These are phyloP conservation scores for Catocala nupta DNA, from an alignment of 2,888 invertebrate species.

Conservation along the genomic window DNA sequence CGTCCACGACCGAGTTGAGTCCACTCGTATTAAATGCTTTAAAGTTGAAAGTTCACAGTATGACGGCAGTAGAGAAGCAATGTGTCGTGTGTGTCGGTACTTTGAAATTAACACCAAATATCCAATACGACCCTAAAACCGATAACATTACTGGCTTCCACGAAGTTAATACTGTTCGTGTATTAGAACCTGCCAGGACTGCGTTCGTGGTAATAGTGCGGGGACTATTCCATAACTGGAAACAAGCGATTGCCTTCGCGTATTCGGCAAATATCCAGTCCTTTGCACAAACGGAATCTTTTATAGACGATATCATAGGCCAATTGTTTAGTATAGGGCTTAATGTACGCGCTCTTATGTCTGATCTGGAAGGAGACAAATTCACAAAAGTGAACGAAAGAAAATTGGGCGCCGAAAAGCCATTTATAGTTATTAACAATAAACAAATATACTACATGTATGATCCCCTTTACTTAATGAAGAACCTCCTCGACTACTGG, in stretches of 20 bases:
- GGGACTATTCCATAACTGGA: constrained; percentile 47
- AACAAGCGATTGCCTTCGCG: constrained; percentile 27
- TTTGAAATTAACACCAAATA: constrained; percentile 24
- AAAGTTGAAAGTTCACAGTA: constrained; percentile 36
- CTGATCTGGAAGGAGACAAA: constrained; percentile 13
- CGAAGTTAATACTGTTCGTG: constrained; percentile 34
- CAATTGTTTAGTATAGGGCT: constrained; percentile 40
- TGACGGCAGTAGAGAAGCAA: constrained; percentile 40
- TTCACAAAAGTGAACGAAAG: neutral
- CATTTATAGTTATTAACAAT: constrained; percentile 21
- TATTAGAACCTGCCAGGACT: constrained; percentile 23
- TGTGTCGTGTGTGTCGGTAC: constrained; percentile 41
- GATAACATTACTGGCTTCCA: constrained; percentile 47
- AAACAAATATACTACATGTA: constrained; percentile 44
- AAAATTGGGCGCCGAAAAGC: neutral
- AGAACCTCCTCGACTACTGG: constrained; percentile 26
- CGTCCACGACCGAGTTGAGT: constrained; percentile 10
- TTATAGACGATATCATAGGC: constrained; percentile 19
- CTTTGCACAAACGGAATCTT: constrained; percentile 17
- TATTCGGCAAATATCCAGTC: constrained; percentile 23
- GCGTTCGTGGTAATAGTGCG: constrained; percentile 40
- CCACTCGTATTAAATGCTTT: constrained; percentile 27
- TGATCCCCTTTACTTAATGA: constrained; percentile 40
- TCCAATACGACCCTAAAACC: constrained; percentile 37
- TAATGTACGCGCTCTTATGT: constrained; percentile 40